phyloP scores from a whole-genome alignment of 2,113 vertebrate genomes.

The Aleadryas rufinucha region DNA sequence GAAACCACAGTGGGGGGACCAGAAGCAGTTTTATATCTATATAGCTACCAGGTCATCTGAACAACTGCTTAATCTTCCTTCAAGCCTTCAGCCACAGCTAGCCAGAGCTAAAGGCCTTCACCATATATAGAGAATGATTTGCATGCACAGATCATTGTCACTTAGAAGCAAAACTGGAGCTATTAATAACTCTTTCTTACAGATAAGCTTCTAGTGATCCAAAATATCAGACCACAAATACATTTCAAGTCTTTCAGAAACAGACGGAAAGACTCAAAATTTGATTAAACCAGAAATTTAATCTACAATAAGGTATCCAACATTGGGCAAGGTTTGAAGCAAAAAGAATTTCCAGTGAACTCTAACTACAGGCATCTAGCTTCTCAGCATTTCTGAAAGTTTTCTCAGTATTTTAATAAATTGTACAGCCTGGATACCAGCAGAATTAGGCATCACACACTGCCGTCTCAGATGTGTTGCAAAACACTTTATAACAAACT shows the following conservation, averaged over 20 bases:
- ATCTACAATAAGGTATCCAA: background rate
- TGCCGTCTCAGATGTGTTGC: background rate
- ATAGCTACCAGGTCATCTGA: background rate
- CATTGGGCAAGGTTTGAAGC: background rate
- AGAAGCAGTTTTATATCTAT: background rate
- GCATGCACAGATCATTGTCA: background rate
- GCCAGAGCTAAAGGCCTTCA: background rate
- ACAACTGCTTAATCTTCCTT: background rate
- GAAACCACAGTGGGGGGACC: background rate
- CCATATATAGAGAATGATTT: background rate
- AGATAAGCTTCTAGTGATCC: background rate
- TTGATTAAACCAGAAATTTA: background rate
- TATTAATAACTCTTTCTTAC: background rate
- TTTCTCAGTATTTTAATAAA: background rate
- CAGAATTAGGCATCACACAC: background rate
- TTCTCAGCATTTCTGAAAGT: background rate
- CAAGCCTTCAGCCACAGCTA: background rate
- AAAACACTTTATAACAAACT: background rate
- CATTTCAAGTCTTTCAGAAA: background rate
- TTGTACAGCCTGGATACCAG: background rate
- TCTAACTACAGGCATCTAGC: background rate
- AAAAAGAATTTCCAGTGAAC: background rate
- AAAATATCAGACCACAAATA: background rate
- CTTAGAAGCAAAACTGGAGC: background rate
- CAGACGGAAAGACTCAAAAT: accelerated